Evolutionary conservation across 2,113 vertebrate genomes (phyloP).

Genomic region (Corydoras maculifer): DNA sequence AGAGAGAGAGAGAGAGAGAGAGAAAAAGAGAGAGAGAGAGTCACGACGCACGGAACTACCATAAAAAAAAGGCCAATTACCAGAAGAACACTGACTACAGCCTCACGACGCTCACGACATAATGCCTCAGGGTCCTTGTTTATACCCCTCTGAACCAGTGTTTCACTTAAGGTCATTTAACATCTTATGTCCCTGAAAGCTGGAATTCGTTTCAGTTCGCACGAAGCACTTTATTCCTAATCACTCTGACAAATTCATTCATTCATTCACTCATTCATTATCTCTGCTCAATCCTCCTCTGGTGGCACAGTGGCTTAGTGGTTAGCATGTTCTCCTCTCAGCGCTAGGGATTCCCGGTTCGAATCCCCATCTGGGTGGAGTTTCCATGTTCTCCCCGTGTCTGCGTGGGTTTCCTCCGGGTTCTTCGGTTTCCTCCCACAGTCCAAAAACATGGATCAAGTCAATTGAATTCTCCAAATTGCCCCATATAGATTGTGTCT

Average conservation of each 20-base stretch:
- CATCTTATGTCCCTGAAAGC: neutral
- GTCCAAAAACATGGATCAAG: too few species aligned
- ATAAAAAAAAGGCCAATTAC: constrained; percentile 6
- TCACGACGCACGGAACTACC: constrained; percentile 30
- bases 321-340: too few species aligned
- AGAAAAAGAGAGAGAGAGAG: neutral
- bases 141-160: neutral
- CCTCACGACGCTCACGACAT: constrained; percentile 22
- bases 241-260: neutral
- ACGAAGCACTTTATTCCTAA: neutral
- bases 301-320: too few species aligned
- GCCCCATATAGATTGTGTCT: too few species aligned
- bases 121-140: neutral
- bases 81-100: neutral
- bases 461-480: too few species aligned
- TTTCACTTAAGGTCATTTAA: neutral
- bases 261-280: too few species aligned
- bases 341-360: too few species aligned
- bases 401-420: too few species aligned
- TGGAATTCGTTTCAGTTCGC: constrained; percentile 5
- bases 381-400: too few species aligned
- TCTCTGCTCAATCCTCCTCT: too few species aligned
- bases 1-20: neutral
- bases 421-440: too few species aligned
- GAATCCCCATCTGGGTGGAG: too few species aligned